Conservation (phyloP, 1,140 invertebrate genomes). For the Drosophila ananassae region DNA sequence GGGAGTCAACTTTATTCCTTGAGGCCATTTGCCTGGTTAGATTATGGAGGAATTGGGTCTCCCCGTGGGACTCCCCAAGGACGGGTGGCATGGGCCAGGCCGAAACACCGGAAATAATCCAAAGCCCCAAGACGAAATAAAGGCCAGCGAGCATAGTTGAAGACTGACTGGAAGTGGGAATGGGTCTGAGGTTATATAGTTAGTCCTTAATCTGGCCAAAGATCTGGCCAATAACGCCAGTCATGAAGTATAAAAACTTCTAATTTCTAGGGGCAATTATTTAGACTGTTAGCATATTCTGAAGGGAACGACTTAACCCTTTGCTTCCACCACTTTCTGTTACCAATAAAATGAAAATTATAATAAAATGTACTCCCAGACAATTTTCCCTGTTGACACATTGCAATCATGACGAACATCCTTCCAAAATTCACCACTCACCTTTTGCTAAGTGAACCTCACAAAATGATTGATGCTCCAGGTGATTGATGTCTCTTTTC, state of each 20-base stretch:
- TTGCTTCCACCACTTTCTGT: neutral
- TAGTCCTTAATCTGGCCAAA: neutral
- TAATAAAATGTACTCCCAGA: conserved; percentile 10
- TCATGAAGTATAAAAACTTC: conserved; percentile 18
- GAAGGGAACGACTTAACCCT: neutral
- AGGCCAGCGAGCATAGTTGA: conserved; percentile 9
- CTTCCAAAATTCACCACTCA: conserved; percentile 19
- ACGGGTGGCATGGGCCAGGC: neutral
- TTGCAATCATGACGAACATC: conserved; percentile 34
- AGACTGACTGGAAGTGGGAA: conserved; percentile 7
- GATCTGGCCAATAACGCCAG: conserved; percentile 5
- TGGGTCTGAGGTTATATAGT: neutral
- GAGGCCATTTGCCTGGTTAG: conserved; percentile 19
- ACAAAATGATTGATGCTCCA: conserved; percentile 58
- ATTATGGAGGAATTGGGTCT: conserved; percentile 12
- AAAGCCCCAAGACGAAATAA: conserved; percentile 14
- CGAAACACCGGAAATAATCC: neutral
- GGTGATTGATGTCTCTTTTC: conserved; percentile 62
- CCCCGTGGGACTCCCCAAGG: neutral
- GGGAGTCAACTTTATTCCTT: conserved; percentile 2
- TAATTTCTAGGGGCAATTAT: neutral
- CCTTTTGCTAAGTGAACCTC: conserved; percentile 13
- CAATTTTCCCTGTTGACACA: conserved; percentile 34
- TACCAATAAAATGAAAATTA: neutral
- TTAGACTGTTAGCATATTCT: neutral